Evolutionary conservation across 1,140 invertebrate genomes (phyloP).

Genomic region (Protaetia brevitarsis): DNA sequence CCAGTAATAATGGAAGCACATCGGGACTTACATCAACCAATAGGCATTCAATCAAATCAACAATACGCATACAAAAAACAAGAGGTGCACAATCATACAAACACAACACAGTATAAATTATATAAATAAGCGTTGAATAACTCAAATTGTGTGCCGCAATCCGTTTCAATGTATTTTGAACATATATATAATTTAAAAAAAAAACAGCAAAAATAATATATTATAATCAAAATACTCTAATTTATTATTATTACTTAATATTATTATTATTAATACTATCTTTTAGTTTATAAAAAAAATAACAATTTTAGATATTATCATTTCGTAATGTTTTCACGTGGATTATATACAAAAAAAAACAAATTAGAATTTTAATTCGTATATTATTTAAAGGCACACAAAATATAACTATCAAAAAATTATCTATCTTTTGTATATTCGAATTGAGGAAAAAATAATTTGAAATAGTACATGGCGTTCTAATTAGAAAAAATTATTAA

Average conservation of each 20-base stretch:
- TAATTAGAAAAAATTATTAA: background rate
- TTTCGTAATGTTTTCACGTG: slow-evolving; percentile 25
- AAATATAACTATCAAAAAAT: slow-evolving; percentile 33
- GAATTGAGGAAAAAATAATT: slow-evolving; percentile 33
- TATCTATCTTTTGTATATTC: slow-evolving; percentile 34
- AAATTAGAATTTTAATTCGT: slow-evolving; percentile 34
- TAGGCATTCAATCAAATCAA: background rate
- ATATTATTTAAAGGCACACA: slow-evolving; percentile 40
- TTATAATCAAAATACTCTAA: background rate
- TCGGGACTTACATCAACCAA: slow-evolving; percentile 26
- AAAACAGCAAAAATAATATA: background rate
- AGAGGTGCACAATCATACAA: slow-evolving; percentile 12
- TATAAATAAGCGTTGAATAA: background rate
- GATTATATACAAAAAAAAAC: background rate
- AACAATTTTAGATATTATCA: background rate
- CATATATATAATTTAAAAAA: background rate
- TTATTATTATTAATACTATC: slow-evolving; percentile 18
- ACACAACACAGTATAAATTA: background rate
- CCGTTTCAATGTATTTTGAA: too few species aligned
- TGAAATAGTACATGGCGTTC: background rate
- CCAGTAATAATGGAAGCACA: slow-evolving; percentile 33
- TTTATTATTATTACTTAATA: slow-evolving; percentile 28
- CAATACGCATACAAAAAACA: background rate
- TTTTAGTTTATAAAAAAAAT: background rate
- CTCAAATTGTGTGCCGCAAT: slow-evolving; percentile 22